Conservation (phyloP, 1,140 invertebrate genomes). For the Pseudomyrmex concolor region DNA sequence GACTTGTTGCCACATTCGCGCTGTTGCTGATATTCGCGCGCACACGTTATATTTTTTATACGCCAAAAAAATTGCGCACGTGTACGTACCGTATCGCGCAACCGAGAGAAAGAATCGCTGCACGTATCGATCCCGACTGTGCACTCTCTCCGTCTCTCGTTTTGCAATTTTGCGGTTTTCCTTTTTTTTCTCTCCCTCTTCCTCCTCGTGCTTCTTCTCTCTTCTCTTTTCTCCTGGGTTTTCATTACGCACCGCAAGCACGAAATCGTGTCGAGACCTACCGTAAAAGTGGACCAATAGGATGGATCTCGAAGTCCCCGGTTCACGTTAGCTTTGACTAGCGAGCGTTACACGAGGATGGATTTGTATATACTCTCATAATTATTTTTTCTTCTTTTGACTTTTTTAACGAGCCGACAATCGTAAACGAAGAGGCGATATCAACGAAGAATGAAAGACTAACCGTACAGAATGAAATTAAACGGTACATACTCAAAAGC, state of each 20-base stretch:
- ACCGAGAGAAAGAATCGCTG: conserved; percentile 56
- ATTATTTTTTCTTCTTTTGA: conserved; percentile 71
- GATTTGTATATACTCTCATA: conserved; percentile 68
- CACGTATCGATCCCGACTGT: conserved; percentile 68
- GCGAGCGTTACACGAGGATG: conserved; percentile 68
- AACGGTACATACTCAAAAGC: not conserved
- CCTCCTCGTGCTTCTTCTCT: not conserved
- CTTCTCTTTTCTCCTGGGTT: conserved; percentile 25
- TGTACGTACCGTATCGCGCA: conserved; percentile 57
- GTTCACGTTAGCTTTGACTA: conserved; percentile 74
- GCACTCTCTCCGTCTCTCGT: conserved; percentile 46
- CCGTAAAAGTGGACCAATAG: conserved; percentile 71
- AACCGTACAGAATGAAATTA: conserved; percentile 20
- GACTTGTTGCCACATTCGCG: not conserved
- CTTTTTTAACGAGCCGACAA: conserved; percentile 68
- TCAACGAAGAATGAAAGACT: conserved; percentile 36
- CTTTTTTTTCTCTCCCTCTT: conserved; percentile 41
- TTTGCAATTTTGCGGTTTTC: conserved; percentile 51
- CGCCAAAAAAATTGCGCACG: not conserved
- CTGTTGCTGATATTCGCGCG: not conserved
- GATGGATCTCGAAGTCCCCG: conserved; percentile 59
- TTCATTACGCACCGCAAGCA: conserved; percentile 69
- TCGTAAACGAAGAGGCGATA: conserved; percentile 17
- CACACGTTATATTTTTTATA: too few relatives aligned
- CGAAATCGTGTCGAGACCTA: conserved; percentile 71